Base-by-base conservation (phyloP, 2,113 vertebrate genomes). In the Dasypus novemcinctus region DNA sequence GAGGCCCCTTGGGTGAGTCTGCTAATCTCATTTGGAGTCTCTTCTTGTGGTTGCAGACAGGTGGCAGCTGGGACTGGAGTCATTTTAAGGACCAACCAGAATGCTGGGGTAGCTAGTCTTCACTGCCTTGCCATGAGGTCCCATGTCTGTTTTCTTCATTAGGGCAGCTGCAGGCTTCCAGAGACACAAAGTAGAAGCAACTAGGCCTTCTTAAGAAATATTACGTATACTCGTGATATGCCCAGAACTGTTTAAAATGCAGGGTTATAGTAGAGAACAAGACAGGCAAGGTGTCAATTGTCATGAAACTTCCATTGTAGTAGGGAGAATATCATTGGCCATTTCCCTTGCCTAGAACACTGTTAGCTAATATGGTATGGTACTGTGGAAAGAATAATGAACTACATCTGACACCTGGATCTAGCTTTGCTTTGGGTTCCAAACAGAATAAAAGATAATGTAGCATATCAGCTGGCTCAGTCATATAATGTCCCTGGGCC, bases 391-490 rank as follows among this genome's bases (percentile, higher is more conserved):
- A 92, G 36, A 93, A 82, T 38, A 95, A 59, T 59, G 14, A 81
- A 76, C 78, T 83, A 38, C 15, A 78, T 75, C 75, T 90, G 81
- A 91, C 33, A 76, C 61, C n/a, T 83, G 75, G 68, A 87, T 74
- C 61, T 80, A 79, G 59, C 14, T 71, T 54, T 46, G 25, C 63
- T 75, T 38, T 95, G 57, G 3, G 33, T 71, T 86, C 54, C 33
- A 72, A 52, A 90, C 38, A 93, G 72, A 95, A 95, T 49, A 66
- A 81, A 86, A 86, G 52, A 74, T 69, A 76, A 75, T 21, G n/a
- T 14, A 76, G 80, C 68, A 49, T 29, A 3, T 87, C 36, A 76
- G 23, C 31, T 92, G 49, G 43, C 27, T 92, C 25, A 66, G 5
- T 74, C 59, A 33, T 54, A 46, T 57, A 61, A 61, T 38, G 17